Percentiles rank a stretch among this genome's conserved stretches.
These are phyloP conservation scores for Nycticryphes semicollaris DNA, from an alignment of 2,113 vertebrate species.

Conservation along the genomic window DNA sequence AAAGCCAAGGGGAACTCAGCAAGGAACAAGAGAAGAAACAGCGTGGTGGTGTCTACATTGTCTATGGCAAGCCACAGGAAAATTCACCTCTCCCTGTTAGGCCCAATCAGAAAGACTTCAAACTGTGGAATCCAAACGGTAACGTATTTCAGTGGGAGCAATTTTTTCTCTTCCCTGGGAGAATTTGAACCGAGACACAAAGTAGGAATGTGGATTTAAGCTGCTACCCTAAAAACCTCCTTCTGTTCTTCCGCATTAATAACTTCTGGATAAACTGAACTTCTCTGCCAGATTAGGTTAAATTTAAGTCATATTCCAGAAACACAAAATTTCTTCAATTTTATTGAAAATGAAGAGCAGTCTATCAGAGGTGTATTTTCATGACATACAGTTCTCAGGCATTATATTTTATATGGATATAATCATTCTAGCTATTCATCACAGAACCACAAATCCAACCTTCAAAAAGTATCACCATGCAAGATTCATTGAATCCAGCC, in stretches of 20 bases:
- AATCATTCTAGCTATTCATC: constrained; percentile 22
- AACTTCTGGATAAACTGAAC: neutral
- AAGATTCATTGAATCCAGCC: neutral
- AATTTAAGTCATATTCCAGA: neutral
- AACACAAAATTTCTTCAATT: neutral
- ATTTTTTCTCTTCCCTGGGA: neutral
- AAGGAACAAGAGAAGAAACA: neutral
- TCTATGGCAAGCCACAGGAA: neutral
- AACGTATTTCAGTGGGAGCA: neutral
- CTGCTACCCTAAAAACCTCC: neutral
- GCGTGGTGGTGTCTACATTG: rapidly evolving
- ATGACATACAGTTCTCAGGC: neutral
- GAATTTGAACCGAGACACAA: neutral
- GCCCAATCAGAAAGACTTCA: neutral
- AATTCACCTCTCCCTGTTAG: neutral
- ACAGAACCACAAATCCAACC: neutral
- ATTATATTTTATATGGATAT: neutral
- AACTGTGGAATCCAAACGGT: neutral
- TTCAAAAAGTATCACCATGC: neutral
- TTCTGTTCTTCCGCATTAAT: neutral
- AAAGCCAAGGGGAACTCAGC: neutral
- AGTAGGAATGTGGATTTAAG: neutral
- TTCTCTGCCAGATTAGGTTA: neutral
- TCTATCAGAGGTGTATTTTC: neutral
- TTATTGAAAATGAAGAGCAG: neutral